Evolutionary conservation across 2,113 vertebrate species (phyloP).

Genomic region (Dasypus novemcinctus): DNA sequence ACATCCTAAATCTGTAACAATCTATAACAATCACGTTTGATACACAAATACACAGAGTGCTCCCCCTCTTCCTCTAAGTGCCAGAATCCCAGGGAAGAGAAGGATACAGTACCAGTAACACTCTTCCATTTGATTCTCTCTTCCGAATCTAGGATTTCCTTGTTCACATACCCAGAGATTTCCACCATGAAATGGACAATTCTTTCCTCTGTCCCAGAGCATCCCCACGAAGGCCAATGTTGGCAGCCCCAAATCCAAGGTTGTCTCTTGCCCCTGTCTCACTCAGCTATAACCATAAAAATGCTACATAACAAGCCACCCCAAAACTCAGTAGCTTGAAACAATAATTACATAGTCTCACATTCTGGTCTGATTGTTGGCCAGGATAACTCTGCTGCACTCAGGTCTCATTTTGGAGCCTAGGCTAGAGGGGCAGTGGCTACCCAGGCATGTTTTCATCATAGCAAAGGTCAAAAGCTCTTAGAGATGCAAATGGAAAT

Average conservation of each 20-base stretch:
- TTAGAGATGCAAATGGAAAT: background rate
- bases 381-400: background rate
- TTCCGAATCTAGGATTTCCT: too few species aligned
- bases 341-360: background rate
- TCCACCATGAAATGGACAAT: background rate
- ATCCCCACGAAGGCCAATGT: background rate
- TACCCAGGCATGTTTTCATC: background rate
- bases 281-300: background rate
- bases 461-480: background rate
- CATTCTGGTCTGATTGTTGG: background rate
- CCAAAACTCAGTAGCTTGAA: background rate
- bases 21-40: too few species aligned
- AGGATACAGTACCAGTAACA: too few species aligned
- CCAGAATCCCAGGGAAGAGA: too few species aligned
- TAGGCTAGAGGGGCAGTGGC: background rate
- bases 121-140: too few species aligned
- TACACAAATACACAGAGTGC: too few species aligned
- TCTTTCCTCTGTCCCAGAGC: background rate
- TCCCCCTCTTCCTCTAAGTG: too few species aligned
- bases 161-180: background rate
- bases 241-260: background rate
- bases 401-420: background rate
- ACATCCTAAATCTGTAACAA: too few species aligned
- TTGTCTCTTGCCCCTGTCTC: background rate
- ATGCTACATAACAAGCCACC: background rate